Evolutionary conservation across 2,797 vertebrate species (phyloP), one percentile per base, ranked within the genome.

Genomic region (Centropyge bicolor): DNA sequence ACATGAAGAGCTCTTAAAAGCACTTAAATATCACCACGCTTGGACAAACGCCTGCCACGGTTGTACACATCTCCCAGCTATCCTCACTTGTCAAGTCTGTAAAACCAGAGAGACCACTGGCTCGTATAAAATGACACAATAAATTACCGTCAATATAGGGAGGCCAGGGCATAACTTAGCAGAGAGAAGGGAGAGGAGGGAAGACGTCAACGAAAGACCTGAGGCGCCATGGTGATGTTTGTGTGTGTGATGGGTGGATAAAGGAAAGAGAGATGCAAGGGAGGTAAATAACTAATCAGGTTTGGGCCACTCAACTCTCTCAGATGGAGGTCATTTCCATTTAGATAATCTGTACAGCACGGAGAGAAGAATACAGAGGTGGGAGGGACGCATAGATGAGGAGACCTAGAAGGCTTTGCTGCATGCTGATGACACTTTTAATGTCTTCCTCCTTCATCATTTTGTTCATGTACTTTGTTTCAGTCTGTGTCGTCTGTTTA

Each of bases 311-410:
- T 91, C 67, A 17, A 16, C 84, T 78, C 60, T 86, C 65, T 87
- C 72, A 70, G 74, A 87, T 70, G 65, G 87, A 91, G 88, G 87
- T 91, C 62, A 83, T 90, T 91, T 91, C 76, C 65, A 86, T 90
- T 83, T 84, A 81, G 89, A 81, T 87, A 73, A 85, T 88, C 74
- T 80, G 77, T 56, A 59, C 45, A 65, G 51, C 46, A 52, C 24
- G 63, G 68, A 77, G 70, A 74, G 65, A 45, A 61, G 45, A 62
- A 71, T 17, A 22, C 36, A 59, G 9, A 60, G 17, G 62, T 14
- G 70, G 14, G 64, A 71, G 72, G 27, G 64, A 61, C 38, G 72
- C 36, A 41, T 4, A 22, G 73, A 80, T 38, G 70, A 67, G 49
- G 59, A 71, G 65, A 82, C n/a, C 45, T 52, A 0, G 7, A 69